Base-by-base conservation (phyloP, 2,888 invertebrate genomes). In the Stegophylla sp. region DNA sequence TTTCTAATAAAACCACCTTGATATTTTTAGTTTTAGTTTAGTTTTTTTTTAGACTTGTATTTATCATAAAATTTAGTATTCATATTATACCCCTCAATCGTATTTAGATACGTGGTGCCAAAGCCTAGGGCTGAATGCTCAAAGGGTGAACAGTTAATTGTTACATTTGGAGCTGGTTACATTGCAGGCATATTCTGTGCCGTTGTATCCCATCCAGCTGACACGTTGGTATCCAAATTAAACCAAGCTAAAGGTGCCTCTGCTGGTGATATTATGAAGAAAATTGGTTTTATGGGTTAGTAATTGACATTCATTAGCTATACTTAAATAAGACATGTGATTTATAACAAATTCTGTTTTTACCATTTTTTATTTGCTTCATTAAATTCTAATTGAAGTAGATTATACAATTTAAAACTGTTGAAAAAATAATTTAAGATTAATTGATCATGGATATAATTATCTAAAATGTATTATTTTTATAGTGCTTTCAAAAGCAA, bases 131-230 rank as follows among this genome's bases (percentile, higher is more conserved):
- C 90, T 61, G 92, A 96, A 64, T 98, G 98, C 89, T 88, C 91
- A 43, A 98, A 98, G 89, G 90, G 93, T 81, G 98, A 98, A 88
- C 98, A 98, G 87, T 89, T 98, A 84, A 87, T 96, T 79, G 97
- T 98, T 51, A 98, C 98, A 10, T 98, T 98, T 88, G 93, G 89
- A 82, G 91, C 91, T 85, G 91, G 96, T 85, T 98, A 98, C 88
- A 98, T 98, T 88, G 98, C 98, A 86, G 98, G 98, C 86, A 96
- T 98, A 73, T 98, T 98, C 91, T 98, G 98, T 88, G 98, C 98
- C 83, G 92, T 98, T 87, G 98, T 98, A 2, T 97, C 97, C n/a
- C 98, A 98, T 88, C 98, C 98, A 79, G 98, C 98, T 84, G 98
- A 98, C 88, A 97, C 98, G 41, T 93, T 94, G 83, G 98, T 98